A percentile compares a stretch with the other conserved stretches of the same genome.
Evolutionary conservation across 1,140 invertebrate genomes (phyloP).

Genomic region (Parapsyche elsis): DNA sequence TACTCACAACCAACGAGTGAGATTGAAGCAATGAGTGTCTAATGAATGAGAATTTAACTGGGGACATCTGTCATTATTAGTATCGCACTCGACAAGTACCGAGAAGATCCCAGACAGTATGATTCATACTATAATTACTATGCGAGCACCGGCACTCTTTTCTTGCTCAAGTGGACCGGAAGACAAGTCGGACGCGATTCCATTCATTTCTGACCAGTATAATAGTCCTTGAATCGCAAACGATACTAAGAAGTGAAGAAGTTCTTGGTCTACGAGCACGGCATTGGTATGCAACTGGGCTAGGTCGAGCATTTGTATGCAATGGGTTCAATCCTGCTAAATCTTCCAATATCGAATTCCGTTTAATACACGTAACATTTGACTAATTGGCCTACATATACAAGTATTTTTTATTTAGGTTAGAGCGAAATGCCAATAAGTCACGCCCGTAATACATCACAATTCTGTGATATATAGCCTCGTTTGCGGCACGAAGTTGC

Average conservation of each 20-base stretch:
- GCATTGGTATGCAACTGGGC: not conserved
- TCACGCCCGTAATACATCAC: slow-evolving; percentile 19
- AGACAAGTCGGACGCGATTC: not conserved
- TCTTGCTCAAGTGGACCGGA: slow-evolving; percentile 22
- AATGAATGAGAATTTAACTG: no score
- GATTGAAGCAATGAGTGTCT: no score
- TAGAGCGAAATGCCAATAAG: not conserved
- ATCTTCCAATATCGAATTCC: no score
- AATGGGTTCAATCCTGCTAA: not conserved
- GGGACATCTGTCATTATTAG: no score
- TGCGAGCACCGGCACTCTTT: not conserved
- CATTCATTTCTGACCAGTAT: not conserved
- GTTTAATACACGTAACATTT: no score
- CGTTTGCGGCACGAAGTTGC: not conserved
- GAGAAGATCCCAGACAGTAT: not conserved
- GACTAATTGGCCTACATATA: no score
- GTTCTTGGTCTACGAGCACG: not conserved
- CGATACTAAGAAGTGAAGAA: not conserved
- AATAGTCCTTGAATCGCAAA: not conserved
- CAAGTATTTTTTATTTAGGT: no score
- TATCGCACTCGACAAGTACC: no score
- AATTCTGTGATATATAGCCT: not conserved
- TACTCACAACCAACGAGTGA: no score
- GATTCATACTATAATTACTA: not conserved
- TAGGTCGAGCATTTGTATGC: slow-evolving; percentile 9